phyloP scores from a whole-genome alignment of 1,140 invertebrate species.

The Olivierus martensii region DNA sequence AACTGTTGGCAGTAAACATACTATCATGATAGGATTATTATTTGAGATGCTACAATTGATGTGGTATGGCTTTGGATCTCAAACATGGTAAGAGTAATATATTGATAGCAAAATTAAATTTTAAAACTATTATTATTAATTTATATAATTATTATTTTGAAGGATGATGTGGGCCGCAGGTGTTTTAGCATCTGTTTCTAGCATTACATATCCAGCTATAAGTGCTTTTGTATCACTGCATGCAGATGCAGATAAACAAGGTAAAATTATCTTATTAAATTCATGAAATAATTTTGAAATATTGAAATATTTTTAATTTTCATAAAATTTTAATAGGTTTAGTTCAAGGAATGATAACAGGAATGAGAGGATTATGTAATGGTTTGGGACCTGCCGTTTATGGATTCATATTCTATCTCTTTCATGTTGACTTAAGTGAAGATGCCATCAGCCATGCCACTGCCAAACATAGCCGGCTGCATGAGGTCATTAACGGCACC shows the following conservation, averaged over 20 bases:
- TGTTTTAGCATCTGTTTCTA: constrained; percentile 79
- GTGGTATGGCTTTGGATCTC: constrained; percentile 89
- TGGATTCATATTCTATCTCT: constrained; percentile 96
- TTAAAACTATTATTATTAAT: background rate
- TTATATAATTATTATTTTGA: constrained; percentile 18
- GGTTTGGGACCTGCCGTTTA: constrained; percentile 90
- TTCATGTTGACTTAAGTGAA: constrained; percentile 92
- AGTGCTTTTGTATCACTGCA: constrained; percentile 96
- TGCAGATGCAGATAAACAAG: constrained; percentile 91
- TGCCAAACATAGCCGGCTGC: constrained; percentile 7
- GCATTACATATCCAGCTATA: constrained; percentile 90
- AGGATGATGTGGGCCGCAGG: constrained; percentile 99
- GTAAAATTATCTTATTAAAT: constrained; percentile 36
- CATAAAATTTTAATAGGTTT: constrained; percentile 58
- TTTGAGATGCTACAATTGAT: constrained; percentile 95
- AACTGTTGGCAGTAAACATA: constrained; percentile 84
- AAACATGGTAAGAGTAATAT: constrained; percentile 54
- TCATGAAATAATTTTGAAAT: too few species aligned
- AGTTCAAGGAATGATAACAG: constrained; percentile 97
- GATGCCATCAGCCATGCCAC: constrained; percentile 18
- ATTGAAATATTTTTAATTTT: too few species aligned
- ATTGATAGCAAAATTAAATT: background rate
- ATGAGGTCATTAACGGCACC: constrained; percentile 13
- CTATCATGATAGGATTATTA: constrained; percentile 89
- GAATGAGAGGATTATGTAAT: constrained; percentile 83